Evolutionary conservation across 2,113 vertebrate genomes (phyloP).

Genomic region (Eolophus roseicapilla): DNA sequence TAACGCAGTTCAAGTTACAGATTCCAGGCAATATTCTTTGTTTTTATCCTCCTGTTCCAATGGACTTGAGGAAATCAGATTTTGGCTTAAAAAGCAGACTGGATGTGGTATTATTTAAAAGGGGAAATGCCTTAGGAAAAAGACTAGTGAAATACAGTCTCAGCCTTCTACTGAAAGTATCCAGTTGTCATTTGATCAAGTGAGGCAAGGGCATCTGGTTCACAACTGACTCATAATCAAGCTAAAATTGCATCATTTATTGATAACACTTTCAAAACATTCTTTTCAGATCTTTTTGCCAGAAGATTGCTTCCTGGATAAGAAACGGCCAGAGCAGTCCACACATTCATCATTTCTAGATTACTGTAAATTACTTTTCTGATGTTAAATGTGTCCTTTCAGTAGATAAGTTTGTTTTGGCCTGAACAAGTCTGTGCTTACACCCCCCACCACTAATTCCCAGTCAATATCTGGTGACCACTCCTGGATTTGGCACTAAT

Average conservation of each 20-base stretch:
- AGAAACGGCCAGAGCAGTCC: background rate
- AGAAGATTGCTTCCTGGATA: background rate
- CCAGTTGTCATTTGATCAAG: background rate
- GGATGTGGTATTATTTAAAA: background rate
- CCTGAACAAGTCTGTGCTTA: background rate
- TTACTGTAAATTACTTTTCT: background rate
- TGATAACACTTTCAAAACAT: background rate
- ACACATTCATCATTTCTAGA: background rate
- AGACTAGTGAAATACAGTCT: background rate
- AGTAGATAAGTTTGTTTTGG: background rate
- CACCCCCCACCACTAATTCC: background rate
- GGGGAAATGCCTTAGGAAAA: background rate
- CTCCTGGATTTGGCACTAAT: background rate
- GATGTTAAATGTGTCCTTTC: background rate
- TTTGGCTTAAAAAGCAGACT: background rate
- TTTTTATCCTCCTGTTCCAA: background rate
- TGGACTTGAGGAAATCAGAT: background rate
- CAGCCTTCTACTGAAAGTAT: background rate
- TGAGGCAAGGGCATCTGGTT: background rate
- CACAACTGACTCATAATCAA: background rate
- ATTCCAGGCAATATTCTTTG: background rate
- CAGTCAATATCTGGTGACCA: background rate
- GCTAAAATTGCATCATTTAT: background rate
- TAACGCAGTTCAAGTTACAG: background rate
- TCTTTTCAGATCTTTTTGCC: background rate